Conservation (phyloP, 2,888 invertebrate species). For the Sylvicola fuscatus region DNA sequence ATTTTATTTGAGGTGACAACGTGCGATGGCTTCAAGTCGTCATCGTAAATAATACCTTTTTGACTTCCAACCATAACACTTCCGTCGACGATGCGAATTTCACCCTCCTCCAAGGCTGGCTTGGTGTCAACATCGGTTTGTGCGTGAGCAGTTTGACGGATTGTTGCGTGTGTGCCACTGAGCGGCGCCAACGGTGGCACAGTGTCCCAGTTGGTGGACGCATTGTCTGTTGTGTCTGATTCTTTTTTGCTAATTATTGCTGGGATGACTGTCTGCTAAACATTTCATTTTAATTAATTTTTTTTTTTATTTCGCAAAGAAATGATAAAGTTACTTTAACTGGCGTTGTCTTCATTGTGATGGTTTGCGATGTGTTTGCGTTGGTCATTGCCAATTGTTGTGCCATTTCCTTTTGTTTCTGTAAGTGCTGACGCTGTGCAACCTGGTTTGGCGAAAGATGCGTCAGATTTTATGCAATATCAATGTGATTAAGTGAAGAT, state of each 20-base stretch:
- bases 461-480: no score
- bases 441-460: constrained; percentile 27
- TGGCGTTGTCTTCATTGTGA: constrained; percentile 17
- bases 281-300: constrained; percentile 20
- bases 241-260: constrained; percentile 17
- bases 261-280: constrained; percentile 8
- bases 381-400: constrained; percentile 26
- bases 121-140: constrained; percentile 2
- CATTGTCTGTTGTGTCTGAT: constrained; percentile 7
- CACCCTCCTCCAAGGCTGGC: neutral
- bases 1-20: constrained; percentile 39
- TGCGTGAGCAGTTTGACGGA: constrained; percentile 1
- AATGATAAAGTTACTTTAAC: constrained; percentile 15
- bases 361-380: constrained; percentile 15
- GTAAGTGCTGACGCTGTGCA: constrained; percentile 43
- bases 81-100: constrained; percentile 3
- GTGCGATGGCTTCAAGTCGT: constrained; percentile 13
- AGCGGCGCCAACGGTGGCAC: constrained; percentile 23
- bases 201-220: constrained; percentile 12
- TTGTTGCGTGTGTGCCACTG: constrained; percentile 13
- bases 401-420: constrained; percentile 32
- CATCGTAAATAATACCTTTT: constrained; percentile 12
- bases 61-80: constrained; percentile 29
- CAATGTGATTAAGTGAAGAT: no score
- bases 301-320: constrained; percentile 21